Evolutionary conservation across 2,113 vertebrate genomes (phyloP).

Genomic region (Prunella himalayana): DNA sequence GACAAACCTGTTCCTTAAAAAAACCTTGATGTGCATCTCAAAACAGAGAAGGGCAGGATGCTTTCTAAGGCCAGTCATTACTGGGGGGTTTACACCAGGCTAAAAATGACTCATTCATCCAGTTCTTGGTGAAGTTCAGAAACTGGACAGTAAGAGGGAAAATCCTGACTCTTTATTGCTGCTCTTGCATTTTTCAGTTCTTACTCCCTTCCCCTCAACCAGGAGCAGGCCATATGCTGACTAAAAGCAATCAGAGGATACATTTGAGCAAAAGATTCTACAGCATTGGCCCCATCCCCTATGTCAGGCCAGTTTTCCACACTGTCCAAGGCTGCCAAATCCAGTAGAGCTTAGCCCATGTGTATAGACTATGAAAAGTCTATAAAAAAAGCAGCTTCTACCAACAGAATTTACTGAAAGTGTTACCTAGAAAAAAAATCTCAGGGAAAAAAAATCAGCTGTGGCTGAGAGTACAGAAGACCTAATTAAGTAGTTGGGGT

Average conservation of each 20-base stretch:
- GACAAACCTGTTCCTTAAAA: not conserved
- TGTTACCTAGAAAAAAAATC: not conserved
- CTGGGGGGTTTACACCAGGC: not conserved
- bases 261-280: not conserved
- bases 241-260: not conserved
- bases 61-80: not conserved
- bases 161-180: not conserved
- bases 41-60: not conserved
- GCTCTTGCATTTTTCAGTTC: not conserved
- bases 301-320: not conserved
- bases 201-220: not conserved
- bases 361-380: not conserved
- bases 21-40: not conserved
- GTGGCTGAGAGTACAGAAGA: not conserved
- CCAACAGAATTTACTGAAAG: not conserved
- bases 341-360: not conserved
- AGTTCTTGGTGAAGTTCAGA: not conserved
- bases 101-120: not conserved
- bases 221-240: not conserved
- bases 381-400: not conserved
- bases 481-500: not conserved
- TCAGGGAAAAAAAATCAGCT: not conserved
- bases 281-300: not conserved
- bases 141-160: not conserved
- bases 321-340: not conserved